Base-by-base conservation (phyloP, 64 coral and sea anemone species). In the Actinia tenebrosa region DNA sequence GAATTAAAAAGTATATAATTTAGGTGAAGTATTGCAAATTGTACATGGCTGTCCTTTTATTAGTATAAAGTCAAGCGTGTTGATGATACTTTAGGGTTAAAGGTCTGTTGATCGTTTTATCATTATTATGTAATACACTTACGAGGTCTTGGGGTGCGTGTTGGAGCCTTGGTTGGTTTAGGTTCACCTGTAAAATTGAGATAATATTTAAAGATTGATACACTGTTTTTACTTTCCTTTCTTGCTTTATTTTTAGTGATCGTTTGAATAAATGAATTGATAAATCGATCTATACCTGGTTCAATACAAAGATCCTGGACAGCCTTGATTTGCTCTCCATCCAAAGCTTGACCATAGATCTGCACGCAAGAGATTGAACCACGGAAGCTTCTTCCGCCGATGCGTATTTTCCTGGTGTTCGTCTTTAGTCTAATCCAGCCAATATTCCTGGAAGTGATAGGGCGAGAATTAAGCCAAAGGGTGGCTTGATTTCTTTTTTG, bases 341-440 rank as follows among this genome's bases (percentile, higher is more conserved):
- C 87, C 59, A 96, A 79, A 15, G 94, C 91, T 83, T 84, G 85
- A 2, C 85, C 75, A 43, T 93, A 96, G 60, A 96, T 84, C 42
- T 96, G 94, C 30, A 96, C 61, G 79, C 94, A 96, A 19, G 68
- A 83, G 13, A 96, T 86, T 25, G 87, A 87, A 16, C 94, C 94
- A 23, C 77, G 88, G 86, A 96, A 93, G 18, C 83, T 72, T 16
- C 72, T 45, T 19, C 90, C 84, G 4, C 94, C 94, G 85, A 96
- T 87, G 13, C 90, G 61, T 19, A 96, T 22, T 44, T 30, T 61
- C 19, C 54, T 43, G 1, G 84, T 14, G 47, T 87, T 91, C 17
- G 79, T 87, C 53, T 82, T 87, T 0, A 80, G 37, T 82, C 86
- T 87, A 13, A 87, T 82, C 84, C 84, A 87, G 27, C 90, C 90